Evolutionary conservation across 2,113 vertebrate species (phyloP).

Genomic region (Genyomyrus donnyi): DNA sequence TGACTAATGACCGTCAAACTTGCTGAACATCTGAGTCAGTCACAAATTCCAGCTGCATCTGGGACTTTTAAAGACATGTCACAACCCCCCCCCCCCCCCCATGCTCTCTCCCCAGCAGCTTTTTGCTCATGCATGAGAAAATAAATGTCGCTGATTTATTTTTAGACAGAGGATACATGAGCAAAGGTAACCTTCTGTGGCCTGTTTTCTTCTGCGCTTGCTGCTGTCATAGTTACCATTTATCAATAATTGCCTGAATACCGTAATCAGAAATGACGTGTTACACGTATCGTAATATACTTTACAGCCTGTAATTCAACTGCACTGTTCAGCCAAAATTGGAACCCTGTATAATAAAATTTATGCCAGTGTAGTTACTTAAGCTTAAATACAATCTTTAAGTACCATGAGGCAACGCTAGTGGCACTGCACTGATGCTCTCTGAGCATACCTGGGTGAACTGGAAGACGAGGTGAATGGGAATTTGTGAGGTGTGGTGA

Average conservation of each 20-base stretch:
- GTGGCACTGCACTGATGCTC: not conserved
- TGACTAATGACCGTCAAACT: not conserved
- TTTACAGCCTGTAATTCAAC: constrained; percentile 1
- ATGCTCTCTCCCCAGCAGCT: not conserved
- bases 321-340: not conserved
- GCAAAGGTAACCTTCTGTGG: not conserved
- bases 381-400: not conserved
- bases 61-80: not conserved
- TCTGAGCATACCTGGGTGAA: not conserved
- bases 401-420: not conserved
- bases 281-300: not conserved
- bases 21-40: not conserved
- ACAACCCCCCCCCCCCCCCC: not conserved
- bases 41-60: not conserved
- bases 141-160: not conserved
- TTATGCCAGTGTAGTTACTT: not conserved
- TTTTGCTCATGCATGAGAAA: not conserved
- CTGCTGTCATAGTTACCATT: not conserved
- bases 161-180: not conserved
- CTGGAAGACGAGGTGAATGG: not conserved
- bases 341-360: not conserved
- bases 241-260: not conserved
- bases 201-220: not conserved
- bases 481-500: not conserved
- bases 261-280: not conserved